Evolutionary conservation across 2,797 vertebrate genomes (phyloP), one percentile per base, ranked within the genome.

Genomic region (Gymnodraco acuticeps): DNA sequence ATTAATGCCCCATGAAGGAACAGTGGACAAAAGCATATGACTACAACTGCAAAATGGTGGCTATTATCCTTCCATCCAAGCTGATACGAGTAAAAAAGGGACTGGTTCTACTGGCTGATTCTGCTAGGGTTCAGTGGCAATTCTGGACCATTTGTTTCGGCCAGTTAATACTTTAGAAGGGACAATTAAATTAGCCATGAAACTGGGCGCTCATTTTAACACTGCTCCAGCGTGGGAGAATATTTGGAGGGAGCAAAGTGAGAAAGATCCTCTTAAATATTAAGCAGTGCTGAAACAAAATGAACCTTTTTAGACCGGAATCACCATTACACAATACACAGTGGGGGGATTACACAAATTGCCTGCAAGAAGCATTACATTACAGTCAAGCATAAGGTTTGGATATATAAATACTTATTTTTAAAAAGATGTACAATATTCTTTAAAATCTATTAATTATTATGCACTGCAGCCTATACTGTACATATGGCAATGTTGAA

Each of bases 101-200:
- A 64, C 17, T 42, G 43, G 60, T 64, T 67, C 47, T 61, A 23
- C 62, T 42, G 67, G 31, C 63, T 50, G 58, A 75, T 58, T 75
- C 23, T 77, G 55, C 43, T 15, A 27, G 31, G 58, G 50, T 53
- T 78, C 38, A 73, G 58, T 47, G 50, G 60, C 41, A 43, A 54
- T 55, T 70, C 61, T 70, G 52, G 69, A 53, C 31, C 68, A 75
- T 81, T 81, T 75, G 56, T 66, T 73, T 43, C 11, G 5, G 65
- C 62, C 65, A 70, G 59, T 41, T 78, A 23, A 75, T 83, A 77
- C 69, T 78, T 84, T 51, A 67, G 54, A 74, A 27, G 43, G 31
- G 53, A 42, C 70, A 70, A 73, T 81, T 75, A 64, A 85, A 83
- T 70, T 64, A 67, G 67, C 33, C 19, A 54, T 59, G 54, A 75